Base-by-base conservation (phyloP, 2,888 invertebrate genomes). In the Drosophila tanythrix region DNA sequence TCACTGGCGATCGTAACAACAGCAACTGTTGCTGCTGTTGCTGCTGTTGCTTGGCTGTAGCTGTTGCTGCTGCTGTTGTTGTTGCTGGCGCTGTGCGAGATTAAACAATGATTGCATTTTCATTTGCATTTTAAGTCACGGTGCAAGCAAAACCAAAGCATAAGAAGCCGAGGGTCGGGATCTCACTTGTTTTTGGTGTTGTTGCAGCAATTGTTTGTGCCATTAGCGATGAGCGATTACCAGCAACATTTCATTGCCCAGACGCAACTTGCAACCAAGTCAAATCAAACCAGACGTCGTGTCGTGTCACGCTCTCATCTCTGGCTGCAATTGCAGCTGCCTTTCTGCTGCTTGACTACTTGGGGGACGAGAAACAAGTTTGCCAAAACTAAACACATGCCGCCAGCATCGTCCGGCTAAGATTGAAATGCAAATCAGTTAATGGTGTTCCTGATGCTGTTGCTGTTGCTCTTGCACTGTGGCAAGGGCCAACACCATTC, bases 101-200 rank as follows among this genome's bases (percentile, higher is more conserved):
- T 87, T 87, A 83, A 88, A 86, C 87, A 87, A 87, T 87, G 87
- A 88, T 87, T 87, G 87, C 89, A 84, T 87, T 87, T 87, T 87
- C 89, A 87, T 87, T 87, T 87, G 89, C 87, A 87, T 87, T 87
- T 87, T 87, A 88, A 88, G 89, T 87, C 87, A 88, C 87, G 87
- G 87, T 83, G 88, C 85, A 62, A 67, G 81, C 58, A 74, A 70
- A 84, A 77, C 64, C 80, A 71, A 81, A 71, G 83, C 88, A 76
- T 38, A 85, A 76, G 70, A 81, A 77, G 81, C 76, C 81, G 85
- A 88, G 88, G 85, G 88, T 88, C 88, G 88, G 77, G 76, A 88
- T 85, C 85, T 82, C 79, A 81, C 85, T 88, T 88, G 72, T 62
- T 70, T 53, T 61, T 71, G 71, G 18, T 50, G 62, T 59, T 61